Evolutionary conservation across 2,113 vertebrate species (phyloP), one percentile per base, ranked within the genome.

Genomic region (Heloderma charlesbogerti): DNA sequence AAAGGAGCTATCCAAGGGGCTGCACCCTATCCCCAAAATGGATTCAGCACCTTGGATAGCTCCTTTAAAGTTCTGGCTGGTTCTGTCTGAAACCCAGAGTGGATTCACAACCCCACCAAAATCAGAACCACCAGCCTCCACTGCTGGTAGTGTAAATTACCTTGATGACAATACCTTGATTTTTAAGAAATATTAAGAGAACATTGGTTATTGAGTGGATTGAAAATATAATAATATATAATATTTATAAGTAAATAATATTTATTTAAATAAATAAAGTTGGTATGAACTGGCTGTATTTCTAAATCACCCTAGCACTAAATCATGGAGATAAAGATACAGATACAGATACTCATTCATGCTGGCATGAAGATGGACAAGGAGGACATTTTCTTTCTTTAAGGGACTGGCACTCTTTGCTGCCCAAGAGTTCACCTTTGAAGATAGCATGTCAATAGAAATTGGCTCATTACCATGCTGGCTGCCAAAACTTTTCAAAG

Each of bases 241-340:
- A n/a, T n/a, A n/a, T n/a, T n/a, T n/a, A n/a, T n/a, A n/a, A n/a
- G n/a, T n/a, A n/a, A n/a, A n/a, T n/a, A n/a, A n/a, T n/a, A n/a
- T n/a, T n/a, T n/a, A n/a, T n/a, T n/a, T n/a, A 63, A 63, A 0
- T 71, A 88, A 51, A 54, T 71, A 5, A 93, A 79, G 31, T 51
- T 25, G 4, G 4, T 87, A 48, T 93, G 48, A 80, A 86, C 67
- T 90, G n/a, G 57, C n/a, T 12, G 8, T 69, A 74, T 6, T 51
- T 88, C 88, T 90, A 94, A 94, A 75, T 84, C 13, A 16, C 48
- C 86, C 18, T 75, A 79, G 81, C 81, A 10, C 27, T 71, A 84
- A 91, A 66, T 72, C 18, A 15, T 91, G 2, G 60, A 25, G 12
- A 63, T 88, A 16, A 87, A 20, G 60, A 63, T 63, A 63, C 22